Conservation (phyloP, 2,797 vertebrate genomes). For the Euthynnus affinis region DNA sequence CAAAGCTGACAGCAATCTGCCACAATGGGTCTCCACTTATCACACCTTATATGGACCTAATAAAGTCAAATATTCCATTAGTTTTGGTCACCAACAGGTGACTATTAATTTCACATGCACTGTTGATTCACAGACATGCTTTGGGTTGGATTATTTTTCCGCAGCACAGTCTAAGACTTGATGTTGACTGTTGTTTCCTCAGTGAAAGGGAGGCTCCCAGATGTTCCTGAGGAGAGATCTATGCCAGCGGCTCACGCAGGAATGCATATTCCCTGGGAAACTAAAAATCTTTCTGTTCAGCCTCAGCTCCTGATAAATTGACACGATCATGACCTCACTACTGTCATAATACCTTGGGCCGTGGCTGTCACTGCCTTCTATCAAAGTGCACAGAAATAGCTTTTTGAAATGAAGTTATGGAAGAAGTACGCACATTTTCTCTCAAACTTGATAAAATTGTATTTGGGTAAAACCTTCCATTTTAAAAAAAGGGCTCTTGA, state of each 20-base stretch:
- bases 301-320: conserved; percentile 77
- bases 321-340: conserved; percentile 73
- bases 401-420: neutral
- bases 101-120: conserved; percentile 44
- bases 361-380: conserved; percentile 49
- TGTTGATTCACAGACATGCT: conserved; percentile 43
- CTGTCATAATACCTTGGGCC: conserved; percentile 65
- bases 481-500: neutral
- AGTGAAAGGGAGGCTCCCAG: conserved; percentile 80
- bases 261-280: conserved; percentile 85
- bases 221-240: conserved; percentile 84
- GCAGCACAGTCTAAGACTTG: conserved; percentile 52
- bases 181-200: conserved; percentile 78
- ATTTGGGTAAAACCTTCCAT: neutral
- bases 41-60: conserved; percentile 59
- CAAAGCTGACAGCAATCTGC: conserved; percentile 46
- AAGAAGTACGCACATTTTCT: conserved; percentile 7
- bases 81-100: conserved; percentile 39
- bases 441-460: conserved; percentile 6
- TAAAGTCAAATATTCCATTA: conserved; percentile 46
- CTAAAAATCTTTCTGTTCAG: conserved; percentile 74
- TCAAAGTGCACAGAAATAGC: conserved; percentile 36
- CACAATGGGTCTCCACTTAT: conserved; percentile 48
- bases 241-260: conserved; percentile 80
- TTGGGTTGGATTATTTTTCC: conserved; percentile 42